A percentile compares a stretch with the other conserved stretches of the same genome.
Conservation (phyloP, 2,888 invertebrate species). For the Salticus scenicus region DNA sequence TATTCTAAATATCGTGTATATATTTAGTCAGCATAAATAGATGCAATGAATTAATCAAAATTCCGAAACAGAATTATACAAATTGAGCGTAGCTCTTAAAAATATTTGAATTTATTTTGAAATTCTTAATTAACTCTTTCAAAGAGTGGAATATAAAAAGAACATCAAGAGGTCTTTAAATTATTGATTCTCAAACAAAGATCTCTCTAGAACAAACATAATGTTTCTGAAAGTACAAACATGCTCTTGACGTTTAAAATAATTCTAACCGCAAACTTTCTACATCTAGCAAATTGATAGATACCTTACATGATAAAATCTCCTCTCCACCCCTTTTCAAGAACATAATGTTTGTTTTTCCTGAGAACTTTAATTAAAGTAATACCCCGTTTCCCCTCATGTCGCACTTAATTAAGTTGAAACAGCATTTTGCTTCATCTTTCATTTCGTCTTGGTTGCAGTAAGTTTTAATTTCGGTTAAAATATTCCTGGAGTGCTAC, state of each 20-base stretch:
- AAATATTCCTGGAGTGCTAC: slow-evolving; percentile 15
- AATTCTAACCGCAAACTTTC: neutral
- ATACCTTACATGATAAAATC: slow-evolving; percentile 6
- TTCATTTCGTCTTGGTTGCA: slow-evolving; percentile 35
- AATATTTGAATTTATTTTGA: too few species aligned
- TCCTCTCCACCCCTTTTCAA: neutral
- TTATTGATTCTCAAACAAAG: neutral
- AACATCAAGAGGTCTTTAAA: neutral
- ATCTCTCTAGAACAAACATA: neutral
- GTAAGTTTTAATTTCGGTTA: slow-evolving; percentile 33
- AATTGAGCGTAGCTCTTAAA: too few species aligned
- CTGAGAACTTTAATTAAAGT: slow-evolving; percentile 49
- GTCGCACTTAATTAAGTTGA: slow-evolving; percentile 43
- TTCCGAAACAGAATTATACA: too few species aligned
- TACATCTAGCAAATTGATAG: neutral
- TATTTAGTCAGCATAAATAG: too few species aligned
- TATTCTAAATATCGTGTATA: too few species aligned
- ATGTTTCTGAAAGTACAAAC: neutral
- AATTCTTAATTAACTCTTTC: too few species aligned
- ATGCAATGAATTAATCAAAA: too few species aligned
- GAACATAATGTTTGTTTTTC: slow-evolving; percentile 27
- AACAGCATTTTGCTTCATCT: slow-evolving; percentile 30
- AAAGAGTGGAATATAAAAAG: too few species aligned
- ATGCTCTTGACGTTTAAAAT: neutral
- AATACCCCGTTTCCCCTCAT: neutral